phyloP scores from a whole-genome alignment of 2,888 invertebrate genomes.

The Lathronympha strigana region DNA sequence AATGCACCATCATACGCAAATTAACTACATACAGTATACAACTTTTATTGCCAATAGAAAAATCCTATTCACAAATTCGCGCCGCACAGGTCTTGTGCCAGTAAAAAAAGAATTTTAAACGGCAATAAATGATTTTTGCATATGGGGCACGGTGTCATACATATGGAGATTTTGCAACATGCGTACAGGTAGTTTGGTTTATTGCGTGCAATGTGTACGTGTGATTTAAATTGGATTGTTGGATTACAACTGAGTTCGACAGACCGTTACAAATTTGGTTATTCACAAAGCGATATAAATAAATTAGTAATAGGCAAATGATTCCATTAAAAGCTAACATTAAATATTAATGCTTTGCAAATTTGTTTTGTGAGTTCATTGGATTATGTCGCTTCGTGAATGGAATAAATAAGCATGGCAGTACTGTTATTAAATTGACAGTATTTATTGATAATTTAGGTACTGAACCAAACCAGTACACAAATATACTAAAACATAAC shows the following conservation, averaged over 20 bases:
- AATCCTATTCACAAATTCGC: slow-evolving; percentile 74
- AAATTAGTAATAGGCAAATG: slow-evolving; percentile 62
- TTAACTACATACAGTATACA: slow-evolving; percentile 74
- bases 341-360: slow-evolving; percentile 26
- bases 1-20: slow-evolving; percentile 75
- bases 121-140: slow-evolving; percentile 82
- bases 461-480: background rate
- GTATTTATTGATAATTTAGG: background rate
- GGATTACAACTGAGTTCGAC: slow-evolving; percentile 68
- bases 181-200: slow-evolving; percentile 70
- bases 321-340: slow-evolving; percentile 36
- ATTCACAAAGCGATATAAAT: slow-evolving; percentile 66
- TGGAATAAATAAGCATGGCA: background rate
- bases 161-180: slow-evolving; percentile 73
- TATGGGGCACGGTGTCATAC: slow-evolving; percentile 62
- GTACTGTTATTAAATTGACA: background rate
- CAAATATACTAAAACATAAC: no score
- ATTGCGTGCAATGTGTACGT: slow-evolving; percentile 60
- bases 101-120: slow-evolving; percentile 74
- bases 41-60: slow-evolving; percentile 80
- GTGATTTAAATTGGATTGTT: slow-evolving; percentile 70
- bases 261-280: slow-evolving; percentile 72
- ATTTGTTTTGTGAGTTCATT: slow-evolving; percentile 21
- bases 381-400: slow-evolving; percentile 19
- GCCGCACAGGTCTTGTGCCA: slow-evolving; percentile 72